These are phyloP conservation scores for Falco punctatus DNA, from an alignment of 2,113 vertebrate species.

Conservation along the genomic window DNA sequence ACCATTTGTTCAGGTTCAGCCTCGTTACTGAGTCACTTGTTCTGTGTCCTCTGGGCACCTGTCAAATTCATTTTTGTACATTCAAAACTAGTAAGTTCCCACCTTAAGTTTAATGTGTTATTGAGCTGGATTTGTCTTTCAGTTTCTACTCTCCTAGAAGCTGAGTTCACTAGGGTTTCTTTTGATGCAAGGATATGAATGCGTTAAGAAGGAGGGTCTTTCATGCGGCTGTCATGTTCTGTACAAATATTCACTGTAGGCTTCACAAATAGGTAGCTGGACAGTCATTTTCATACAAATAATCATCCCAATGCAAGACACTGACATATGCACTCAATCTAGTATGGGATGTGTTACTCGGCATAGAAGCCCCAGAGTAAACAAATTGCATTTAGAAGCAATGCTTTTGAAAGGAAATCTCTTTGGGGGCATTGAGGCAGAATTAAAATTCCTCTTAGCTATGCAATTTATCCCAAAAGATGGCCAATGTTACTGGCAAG, in stretches of 20 bases:
- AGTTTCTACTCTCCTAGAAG: not conserved
- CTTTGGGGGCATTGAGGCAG: not conserved
- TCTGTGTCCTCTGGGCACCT: not conserved
- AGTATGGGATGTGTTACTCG: not conserved
- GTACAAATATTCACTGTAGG: not conserved
- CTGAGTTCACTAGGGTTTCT: not conserved
- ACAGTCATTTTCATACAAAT: not conserved
- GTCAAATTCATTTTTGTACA: not conserved
- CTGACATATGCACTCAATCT: too few species aligned
- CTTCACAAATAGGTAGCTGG: not conserved
- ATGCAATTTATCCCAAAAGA: not conserved
- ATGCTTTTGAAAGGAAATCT: not conserved
- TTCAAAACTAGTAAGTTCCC: not conserved
- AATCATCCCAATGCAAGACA: not conserved
- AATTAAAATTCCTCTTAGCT: not conserved
- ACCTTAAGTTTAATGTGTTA: not conserved
- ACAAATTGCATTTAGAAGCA: not conserved
- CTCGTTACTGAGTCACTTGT: not conserved
- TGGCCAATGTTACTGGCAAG: not conserved
- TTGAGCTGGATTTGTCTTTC: not conserved
- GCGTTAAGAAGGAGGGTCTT: not conserved
- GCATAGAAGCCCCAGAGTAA: not conserved
- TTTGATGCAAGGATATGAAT: not conserved
- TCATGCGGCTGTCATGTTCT: not conserved
- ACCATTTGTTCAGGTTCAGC: not conserved